A percentile compares a stretch with the other conserved stretches of the same genome.
phyloP scores from a whole-genome alignment of 2,797 vertebrate species.

The Siniperca obscura region DNA sequence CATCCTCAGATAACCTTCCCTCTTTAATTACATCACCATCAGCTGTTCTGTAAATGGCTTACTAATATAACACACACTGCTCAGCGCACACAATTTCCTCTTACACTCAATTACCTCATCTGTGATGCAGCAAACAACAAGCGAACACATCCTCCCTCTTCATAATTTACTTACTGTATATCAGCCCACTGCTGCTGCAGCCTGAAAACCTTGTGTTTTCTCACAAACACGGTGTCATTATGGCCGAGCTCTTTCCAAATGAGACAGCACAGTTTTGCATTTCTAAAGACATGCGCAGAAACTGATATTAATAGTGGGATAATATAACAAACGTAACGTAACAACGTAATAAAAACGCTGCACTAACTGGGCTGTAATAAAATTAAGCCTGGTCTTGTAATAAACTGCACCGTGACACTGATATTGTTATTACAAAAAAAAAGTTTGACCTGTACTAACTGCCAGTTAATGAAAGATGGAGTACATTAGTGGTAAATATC shows the following conservation, averaged over 20 bases:
- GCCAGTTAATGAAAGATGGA: background rate
- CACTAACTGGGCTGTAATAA: background rate
- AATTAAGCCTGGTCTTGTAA: background rate
- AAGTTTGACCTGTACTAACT: too few relatives aligned
- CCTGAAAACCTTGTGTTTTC: background rate
- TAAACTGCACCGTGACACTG: background rate
- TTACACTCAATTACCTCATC: slow-evolving; percentile 6
- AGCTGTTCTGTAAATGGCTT: slow-evolving; percentile 22
- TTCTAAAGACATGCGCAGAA: background rate
- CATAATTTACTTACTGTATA: background rate
- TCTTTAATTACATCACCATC: slow-evolving; percentile 37
- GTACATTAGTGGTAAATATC: background rate
- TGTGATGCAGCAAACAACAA: slow-evolving; percentile 28
- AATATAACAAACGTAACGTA: background rate
- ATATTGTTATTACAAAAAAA: background rate
- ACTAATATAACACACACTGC: slow-evolving; percentile 22
- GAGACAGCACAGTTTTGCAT: background rate
- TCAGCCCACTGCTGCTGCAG: background rate
- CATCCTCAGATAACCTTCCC: slow-evolving; percentile 26
- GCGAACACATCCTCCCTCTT: slow-evolving; percentile 7
- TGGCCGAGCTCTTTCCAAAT: background rate
- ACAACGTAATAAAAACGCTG: background rate
- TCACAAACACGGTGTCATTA: background rate
- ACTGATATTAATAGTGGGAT: background rate
- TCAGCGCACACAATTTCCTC: background rate